These are phyloP conservation scores for Himalopsyche anomala DNA, from an alignment of 2,888 invertebrate species.

Conservation along the genomic window DNA sequence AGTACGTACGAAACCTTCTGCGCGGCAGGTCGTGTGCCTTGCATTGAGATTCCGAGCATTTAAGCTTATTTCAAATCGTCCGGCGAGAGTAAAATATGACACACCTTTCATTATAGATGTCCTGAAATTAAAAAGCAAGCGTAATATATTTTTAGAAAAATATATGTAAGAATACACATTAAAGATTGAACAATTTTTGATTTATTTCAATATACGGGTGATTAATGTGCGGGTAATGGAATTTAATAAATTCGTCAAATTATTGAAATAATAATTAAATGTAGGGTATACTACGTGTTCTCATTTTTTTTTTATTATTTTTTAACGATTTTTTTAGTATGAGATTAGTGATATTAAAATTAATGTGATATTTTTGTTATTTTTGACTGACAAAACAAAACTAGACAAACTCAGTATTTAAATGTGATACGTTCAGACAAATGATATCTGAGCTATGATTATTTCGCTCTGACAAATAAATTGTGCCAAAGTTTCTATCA, in stretches of 20 bases:
- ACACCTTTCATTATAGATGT: constrained; percentile 13
- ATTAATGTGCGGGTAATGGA: not conserved
- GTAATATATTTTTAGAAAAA: not conserved
- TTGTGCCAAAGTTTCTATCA: not conserved
- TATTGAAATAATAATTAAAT: not conserved
- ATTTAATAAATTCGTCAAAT: not conserved
- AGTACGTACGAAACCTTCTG: constrained; percentile 8
- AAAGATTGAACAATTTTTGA: not conserved
- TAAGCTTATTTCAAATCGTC: constrained; percentile 13
- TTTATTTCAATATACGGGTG: not conserved
- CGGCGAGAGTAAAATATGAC: constrained; percentile 14
- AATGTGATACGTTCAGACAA: not conserved
- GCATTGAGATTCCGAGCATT: constrained; percentile 9
- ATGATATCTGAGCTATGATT: not conserved
- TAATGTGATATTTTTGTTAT: not conserved
- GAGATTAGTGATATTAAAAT: not conserved
- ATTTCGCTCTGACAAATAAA: not conserved
- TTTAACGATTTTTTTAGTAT: not conserved
- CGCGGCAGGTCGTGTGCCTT: constrained; percentile 8
- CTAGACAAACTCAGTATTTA: not conserved
- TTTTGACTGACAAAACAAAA: not conserved
- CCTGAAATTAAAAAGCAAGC: not conserved
- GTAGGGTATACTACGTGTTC: not conserved
- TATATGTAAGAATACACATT: not conserved
- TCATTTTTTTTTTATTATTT: not conserved